Evolutionary conservation across 35 echinoderm and acorn worm species (phyloP).

Genomic region (Heliocidaris erythrogramma): DNA sequence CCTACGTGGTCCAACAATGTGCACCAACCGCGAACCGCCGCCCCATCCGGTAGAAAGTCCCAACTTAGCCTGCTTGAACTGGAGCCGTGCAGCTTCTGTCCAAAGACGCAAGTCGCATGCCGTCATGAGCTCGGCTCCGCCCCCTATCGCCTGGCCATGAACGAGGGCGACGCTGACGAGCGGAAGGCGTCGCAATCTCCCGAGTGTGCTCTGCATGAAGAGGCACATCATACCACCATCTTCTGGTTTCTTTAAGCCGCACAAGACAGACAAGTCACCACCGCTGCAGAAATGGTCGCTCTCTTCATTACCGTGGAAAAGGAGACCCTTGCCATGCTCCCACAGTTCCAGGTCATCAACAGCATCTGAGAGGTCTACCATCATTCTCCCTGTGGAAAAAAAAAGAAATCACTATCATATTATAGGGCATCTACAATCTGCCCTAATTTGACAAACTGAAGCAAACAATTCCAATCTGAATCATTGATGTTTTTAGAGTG

Average conservation of each 20-base stretch:
- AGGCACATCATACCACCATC: constrained; percentile 81
- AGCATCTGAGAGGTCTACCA: constrained; percentile 83
- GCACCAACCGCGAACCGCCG: constrained; percentile 84
- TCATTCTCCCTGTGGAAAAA: constrained; percentile 85
- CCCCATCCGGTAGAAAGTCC: constrained; percentile 84
- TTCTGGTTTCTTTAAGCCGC: constrained; percentile 50
- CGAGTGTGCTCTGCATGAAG: constrained; percentile 89
- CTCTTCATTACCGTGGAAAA: constrained; percentile 65
- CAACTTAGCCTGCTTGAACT: constrained; percentile 84
- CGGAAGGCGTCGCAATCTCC: constrained; percentile 65
- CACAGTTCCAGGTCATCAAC: constrained; percentile 80
- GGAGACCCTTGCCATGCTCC: constrained; percentile 80
- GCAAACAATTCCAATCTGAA: too few relatives aligned
- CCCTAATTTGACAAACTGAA: neutral
- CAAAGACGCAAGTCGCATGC: constrained; percentile 92
- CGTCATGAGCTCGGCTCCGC: constrained; percentile 80
- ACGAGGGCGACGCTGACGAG: constrained; percentile 82
- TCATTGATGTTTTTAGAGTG: too few relatives aligned
- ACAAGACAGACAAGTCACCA: constrained; percentile 58
- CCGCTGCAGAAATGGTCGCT: constrained; percentile 77
- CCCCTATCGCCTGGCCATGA: constrained; percentile 72
- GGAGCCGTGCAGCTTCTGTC: constrained; percentile 51
- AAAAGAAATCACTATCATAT: neutral
- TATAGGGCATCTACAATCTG: neutral
- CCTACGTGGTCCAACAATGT: constrained; percentile 69